Conservation (phyloP, 2,113 vertebrate genomes). For the Cavia porcellus region DNA sequence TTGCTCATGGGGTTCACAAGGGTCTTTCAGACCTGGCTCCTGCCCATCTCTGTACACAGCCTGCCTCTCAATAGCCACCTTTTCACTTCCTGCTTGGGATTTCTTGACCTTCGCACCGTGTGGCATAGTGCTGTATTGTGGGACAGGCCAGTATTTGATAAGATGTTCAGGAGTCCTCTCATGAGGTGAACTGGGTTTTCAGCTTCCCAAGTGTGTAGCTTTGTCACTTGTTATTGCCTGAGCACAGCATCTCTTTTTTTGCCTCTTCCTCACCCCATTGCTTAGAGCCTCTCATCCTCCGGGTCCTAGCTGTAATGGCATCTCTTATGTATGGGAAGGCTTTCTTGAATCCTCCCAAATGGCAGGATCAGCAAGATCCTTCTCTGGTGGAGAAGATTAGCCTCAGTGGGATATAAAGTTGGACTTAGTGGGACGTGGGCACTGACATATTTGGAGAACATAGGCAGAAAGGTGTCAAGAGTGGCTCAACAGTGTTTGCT, state of each 20-base stretch:
- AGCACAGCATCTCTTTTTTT: background rate
- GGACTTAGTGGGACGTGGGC: background rate
- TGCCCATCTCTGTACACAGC: background rate
- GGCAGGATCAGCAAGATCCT: too few relatives aligned
- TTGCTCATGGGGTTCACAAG: background rate
- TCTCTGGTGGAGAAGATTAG: background rate
- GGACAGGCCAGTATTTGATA: background rate
- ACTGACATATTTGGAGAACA: accelerated
- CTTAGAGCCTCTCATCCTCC: background rate
- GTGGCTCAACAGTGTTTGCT: too few relatives aligned
- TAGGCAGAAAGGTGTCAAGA: too few relatives aligned
- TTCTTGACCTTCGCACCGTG: background rate
- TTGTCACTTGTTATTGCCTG: background rate
- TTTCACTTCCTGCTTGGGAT: background rate
- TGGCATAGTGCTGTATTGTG: background rate
- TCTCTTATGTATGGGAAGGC: too few relatives aligned
- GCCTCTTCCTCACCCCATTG: background rate
- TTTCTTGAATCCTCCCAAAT: background rate
- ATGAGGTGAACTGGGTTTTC: background rate
- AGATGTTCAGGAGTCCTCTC: accelerated
- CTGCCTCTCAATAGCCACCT: background rate
- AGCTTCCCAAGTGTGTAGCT: background rate
- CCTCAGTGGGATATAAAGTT: background rate
- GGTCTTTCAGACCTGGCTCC: background rate
- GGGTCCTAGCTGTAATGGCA: background rate